phyloP scores from a whole-genome alignment of 1,140 invertebrate genomes.

The Zaprionus inermis region DNA sequence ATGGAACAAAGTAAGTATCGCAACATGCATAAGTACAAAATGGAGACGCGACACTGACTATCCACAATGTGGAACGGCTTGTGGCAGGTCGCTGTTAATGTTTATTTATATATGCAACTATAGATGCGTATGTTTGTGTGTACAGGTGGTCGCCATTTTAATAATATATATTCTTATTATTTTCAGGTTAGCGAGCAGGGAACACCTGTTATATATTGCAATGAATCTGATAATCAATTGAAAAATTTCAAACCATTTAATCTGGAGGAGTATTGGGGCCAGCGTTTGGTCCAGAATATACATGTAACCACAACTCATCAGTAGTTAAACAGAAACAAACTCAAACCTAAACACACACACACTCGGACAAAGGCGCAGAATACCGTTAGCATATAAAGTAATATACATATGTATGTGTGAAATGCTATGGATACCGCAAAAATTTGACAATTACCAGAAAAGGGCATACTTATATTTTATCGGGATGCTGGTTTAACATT shows the following conservation, averaged over 20 bases:
- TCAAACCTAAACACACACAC: conserved; percentile 9
- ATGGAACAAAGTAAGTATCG: conserved; percentile 76
- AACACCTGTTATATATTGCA: conserved; percentile 69
- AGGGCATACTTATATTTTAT: conserved; percentile 13
- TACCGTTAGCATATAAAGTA: conserved; percentile 51
- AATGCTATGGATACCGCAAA: conserved; percentile 31
- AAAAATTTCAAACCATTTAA: conserved; percentile 83
- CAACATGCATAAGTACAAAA: not conserved
- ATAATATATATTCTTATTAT: conserved; percentile 8
- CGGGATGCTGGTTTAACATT: conserved; percentile 32
- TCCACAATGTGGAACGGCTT: conserved; percentile 29
- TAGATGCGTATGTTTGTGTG: not conserved
- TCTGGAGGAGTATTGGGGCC: conserved; percentile 82
- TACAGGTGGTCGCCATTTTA: not conserved
- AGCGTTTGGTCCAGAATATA: conserved; percentile 80
- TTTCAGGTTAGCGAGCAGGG: conserved; percentile 76
- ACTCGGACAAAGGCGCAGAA: conserved; percentile 50
- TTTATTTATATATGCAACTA: conserved; percentile 5
- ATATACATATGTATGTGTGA: conserved; percentile 19
- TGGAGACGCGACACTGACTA: not conserved
- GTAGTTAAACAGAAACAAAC: conserved; percentile 37
- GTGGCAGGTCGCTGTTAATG: conserved; percentile 37
- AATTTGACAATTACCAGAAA: conserved; percentile 23
- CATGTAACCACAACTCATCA: conserved; percentile 76
- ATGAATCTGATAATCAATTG: conserved; percentile 80